These are phyloP conservation scores for Hirundichthys speculiger DNA, from an alignment of 2,113 vertebrate species.

Conservation along the genomic window DNA sequence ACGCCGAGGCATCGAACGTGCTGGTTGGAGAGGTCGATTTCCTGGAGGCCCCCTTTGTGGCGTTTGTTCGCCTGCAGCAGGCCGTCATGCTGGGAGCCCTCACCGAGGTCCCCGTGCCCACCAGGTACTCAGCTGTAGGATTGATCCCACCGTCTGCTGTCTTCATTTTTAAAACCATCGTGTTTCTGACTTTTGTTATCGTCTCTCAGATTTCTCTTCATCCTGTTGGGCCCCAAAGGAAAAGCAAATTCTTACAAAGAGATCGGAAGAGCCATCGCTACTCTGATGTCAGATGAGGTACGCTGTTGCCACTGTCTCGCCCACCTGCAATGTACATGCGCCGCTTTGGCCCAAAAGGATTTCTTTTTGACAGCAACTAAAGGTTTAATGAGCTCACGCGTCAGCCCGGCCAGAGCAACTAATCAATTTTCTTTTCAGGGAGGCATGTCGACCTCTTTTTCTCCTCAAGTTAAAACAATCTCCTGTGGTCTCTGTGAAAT, in stretches of 20 bases:
- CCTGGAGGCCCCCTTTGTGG: conserved; percentile 92
- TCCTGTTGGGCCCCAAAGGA: conserved; percentile 96
- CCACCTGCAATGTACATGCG: too few relatives aligned
- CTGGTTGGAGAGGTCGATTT: conserved; percentile 97
- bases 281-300: conserved; percentile 98
- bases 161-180: background rate
- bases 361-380: too few relatives aligned
- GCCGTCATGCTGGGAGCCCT: conserved; percentile 95
- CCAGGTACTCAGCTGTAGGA: conserved; percentile 80
- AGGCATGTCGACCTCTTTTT: too few relatives aligned
- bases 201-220: conserved; percentile 90
- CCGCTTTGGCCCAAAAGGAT: too few relatives aligned
- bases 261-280: conserved; percentile 96
- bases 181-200: background rate
- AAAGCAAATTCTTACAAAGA: conserved; percentile 98
- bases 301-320: conserved; percentile 1
- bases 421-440: too few relatives aligned
- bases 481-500: too few relatives aligned
- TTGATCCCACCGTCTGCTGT: too few relatives aligned
- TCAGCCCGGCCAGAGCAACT: too few relatives aligned
- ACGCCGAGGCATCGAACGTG: conserved; percentile 96
- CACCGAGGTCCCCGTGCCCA: conserved; percentile 96
- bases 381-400: too few relatives aligned
- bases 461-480: too few relatives aligned
- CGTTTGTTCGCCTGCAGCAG: conserved; percentile 94